Conservation (phyloP, 2,113 vertebrate genomes). For the Grantiella picta region DNA sequence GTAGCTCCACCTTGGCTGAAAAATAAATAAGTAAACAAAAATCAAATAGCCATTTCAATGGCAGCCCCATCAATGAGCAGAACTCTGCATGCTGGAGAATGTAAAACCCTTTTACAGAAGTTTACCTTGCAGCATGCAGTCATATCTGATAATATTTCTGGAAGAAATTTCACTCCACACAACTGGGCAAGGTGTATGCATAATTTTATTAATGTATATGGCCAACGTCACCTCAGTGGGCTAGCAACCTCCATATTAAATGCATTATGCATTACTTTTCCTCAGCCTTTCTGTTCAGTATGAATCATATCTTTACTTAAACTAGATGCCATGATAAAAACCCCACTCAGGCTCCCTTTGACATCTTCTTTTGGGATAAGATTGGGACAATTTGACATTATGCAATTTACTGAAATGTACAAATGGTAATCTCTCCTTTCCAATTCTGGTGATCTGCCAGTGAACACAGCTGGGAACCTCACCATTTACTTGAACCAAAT, state of each 20-base stretch:
- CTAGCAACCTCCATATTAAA: not conserved
- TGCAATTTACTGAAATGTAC: not conserved
- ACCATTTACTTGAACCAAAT: not conserved
- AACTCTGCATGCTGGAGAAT: not conserved
- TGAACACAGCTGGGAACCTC: not conserved
- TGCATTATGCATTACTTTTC: not conserved
- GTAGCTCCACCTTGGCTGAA: not conserved
- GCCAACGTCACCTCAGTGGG: not conserved
- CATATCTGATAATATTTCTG: not conserved
- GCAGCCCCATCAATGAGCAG: not conserved
- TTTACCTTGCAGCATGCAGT: not conserved
- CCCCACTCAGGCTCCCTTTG: not conserved
- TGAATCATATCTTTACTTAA: not conserved
- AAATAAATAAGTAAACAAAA: not conserved
- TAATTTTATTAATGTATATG: not conserved
- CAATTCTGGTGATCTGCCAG: not conserved
- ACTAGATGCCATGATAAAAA: not conserved
- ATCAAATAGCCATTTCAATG: not conserved
- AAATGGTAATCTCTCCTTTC: conserved; percentile 12
- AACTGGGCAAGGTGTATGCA: not conserved
- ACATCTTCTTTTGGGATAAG: not conserved
- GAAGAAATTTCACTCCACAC: not conserved
- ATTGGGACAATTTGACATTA: not conserved
- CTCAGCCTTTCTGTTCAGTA: not conserved
- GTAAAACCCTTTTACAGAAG: not conserved